Conservation (phyloP, 2,113 vertebrate species). For the Varanus komodoensis region DNA sequence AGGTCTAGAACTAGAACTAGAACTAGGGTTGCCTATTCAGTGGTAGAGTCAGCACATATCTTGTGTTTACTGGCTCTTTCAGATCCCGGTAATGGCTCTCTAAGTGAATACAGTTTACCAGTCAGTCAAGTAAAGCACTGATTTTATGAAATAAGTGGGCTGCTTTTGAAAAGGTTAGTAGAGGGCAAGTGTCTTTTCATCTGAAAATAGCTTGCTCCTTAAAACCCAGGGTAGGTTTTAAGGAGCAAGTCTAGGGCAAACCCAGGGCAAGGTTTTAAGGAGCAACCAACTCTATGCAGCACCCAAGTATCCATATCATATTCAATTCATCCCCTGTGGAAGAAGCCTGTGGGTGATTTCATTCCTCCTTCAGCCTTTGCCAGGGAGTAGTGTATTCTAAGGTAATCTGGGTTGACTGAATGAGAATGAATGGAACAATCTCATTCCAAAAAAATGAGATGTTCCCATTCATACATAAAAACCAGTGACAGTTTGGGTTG, state of each 20-base stretch:
- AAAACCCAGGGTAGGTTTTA: too few species aligned
- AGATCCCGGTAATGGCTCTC: too few species aligned
- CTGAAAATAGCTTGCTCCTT: background rate
- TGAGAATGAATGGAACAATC: background rate
- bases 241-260: too few species aligned
- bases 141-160: background rate
- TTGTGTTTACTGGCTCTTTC: background rate
- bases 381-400: background rate
- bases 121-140: background rate
- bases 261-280: too few species aligned
- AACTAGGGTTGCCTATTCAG: background rate
- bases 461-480: background rate
- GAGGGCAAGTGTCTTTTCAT: background rate
- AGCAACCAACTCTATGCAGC: background rate
- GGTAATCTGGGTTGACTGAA: background rate
- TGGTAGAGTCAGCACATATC: background rate
- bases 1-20: too few species aligned
- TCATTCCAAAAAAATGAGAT: background rate
- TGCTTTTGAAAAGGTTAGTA: background rate
- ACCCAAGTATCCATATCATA: background rate
- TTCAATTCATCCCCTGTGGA: background rate
- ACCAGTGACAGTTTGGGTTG: background rate
- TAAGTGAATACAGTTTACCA: background rate
- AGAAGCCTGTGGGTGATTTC: background rate
- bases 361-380: slow-evolving; percentile 9